Evolutionary conservation across 2,888 invertebrate genomes (phyloP), one percentile per base, ranked within the genome.

Genomic region (Drymonia ruficornis): DNA sequence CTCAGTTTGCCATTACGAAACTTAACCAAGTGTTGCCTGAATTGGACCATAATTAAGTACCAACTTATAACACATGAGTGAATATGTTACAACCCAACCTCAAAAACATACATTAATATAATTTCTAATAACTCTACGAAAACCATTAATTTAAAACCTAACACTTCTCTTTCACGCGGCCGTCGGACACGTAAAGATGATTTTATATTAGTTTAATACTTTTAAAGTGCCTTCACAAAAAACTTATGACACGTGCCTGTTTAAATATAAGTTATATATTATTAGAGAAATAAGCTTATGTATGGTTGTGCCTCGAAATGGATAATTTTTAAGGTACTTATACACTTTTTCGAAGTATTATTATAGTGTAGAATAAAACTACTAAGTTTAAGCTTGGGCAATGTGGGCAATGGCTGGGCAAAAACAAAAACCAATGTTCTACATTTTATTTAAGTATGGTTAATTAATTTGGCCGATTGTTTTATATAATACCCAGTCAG

Each of bases 91-190:
- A 6, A 23, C 23, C 3, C 23, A 7, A 2, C 7, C 23, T 23
- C 23, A 23, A 6, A 23, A 23, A 23, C 23, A 23, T 23, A 7
- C 6, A 2, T 4, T 6, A 23, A 23, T 23, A 23, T 23, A 6
- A 7, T 31, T 31, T 12, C 11, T 31, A 31, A 31, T 11, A 31
- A 31, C 3, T 11, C 11, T 12, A 31, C 9, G 11, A 31, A 4
- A 36, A 23, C 7, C 36, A 36, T 36, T 36, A n/a, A 36, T 36
- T n/a, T 16, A 16, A 16, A 40, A 40, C 16, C 11, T 40, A 16
- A 15, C 61, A 72, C 77, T 82, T 78, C 83, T 72, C 63, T 59
- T 87, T 87, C 89, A 90, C 82, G 91, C 91, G 66, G 84, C 89
- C 70, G 56, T 56, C 52, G 89, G 89, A 86, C 61, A 56, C 53